A percentile compares a stretch with the other conserved stretches of the same genome.
Conservation (phyloP, 2,113 vertebrate species). For the Erpornis zantholeuca region DNA sequence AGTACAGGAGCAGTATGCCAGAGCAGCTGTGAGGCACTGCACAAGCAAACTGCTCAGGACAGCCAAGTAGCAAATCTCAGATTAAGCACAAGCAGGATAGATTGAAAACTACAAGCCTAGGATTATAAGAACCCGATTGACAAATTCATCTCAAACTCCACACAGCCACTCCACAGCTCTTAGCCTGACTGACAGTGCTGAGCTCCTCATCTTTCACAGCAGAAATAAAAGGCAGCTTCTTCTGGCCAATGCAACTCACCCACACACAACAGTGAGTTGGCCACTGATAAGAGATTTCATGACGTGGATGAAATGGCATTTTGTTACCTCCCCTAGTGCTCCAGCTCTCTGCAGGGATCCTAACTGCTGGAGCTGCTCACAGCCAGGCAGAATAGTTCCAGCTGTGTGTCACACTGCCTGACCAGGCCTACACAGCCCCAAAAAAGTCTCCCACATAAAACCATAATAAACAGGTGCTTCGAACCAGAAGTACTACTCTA, state of each 20-base stretch:
- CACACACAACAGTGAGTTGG: neutral
- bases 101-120: neutral
- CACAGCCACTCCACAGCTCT: neutral
- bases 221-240: constrained; percentile 31
- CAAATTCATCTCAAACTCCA: neutral
- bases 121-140: neutral
- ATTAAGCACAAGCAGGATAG: neutral
- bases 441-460: neutral
- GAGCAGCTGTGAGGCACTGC: constrained; percentile 26
- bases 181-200: neutral
- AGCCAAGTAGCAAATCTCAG: neutral
- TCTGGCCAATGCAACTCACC: neutral
- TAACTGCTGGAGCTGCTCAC: constrained; percentile 31
- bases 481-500: neutral
- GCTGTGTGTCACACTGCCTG: neutral
- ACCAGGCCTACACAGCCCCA: neutral
- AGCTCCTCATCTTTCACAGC: neutral
- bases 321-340: constrained; percentile 6
- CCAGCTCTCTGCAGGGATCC: constrained; percentile 28
- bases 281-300: constrained; percentile 46
- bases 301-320: constrained; percentile 54
- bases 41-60: neutral
- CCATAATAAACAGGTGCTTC: neutral
- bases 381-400: constrained; percentile 20
- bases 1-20: neutral